Base-by-base conservation (phyloP, 2,888 invertebrate species). In the Drosophila nr. perissopoda region DNA sequence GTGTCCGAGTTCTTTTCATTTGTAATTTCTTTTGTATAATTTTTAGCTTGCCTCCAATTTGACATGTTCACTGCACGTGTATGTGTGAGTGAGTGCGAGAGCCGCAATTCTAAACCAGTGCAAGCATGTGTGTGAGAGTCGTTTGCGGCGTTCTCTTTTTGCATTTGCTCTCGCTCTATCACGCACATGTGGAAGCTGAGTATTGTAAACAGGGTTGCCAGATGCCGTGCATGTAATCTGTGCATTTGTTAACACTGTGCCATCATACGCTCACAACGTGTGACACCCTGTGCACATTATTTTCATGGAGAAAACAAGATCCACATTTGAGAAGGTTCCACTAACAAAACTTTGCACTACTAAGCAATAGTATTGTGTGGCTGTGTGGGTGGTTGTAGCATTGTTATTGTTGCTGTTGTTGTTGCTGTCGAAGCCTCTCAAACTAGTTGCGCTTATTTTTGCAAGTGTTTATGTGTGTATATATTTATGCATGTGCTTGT, bases 1-100 rank as follows among this genome's bases (percentile, higher is more conserved):
- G 60, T 52, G 25, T 66, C 61, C 60, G 64, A 58, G 69, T 59
- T 76, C 64, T 66, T 76, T 73, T 74, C 72, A 70, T 81, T 79
- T 79, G 74, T 83, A 83, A 88, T 86, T 86, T 88, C 82, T 86
- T 85, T 88, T 88, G 82, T 88, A 83, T 81, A 83, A 85, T 73
- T 82, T 88, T 77, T 77, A 59, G 70, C 74, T 74, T 82, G 79
- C 82, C 69, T 85, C 76, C 77, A 85, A 82, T 81, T 79, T 79
- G 74, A 78, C 70, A 65, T 86, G 68, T 83, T 69, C 67, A 65
- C 63, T 79, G 60, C 54, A 48, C 21, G 49, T 70, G 61, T 62
- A 53, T 72, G 51, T 54, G 63, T 75, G 61, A 61, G 56, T 59
- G 42, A n/a, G 40, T 72, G 74, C 57, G 72, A 53, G 68, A 75